phyloP scores from a whole-genome alignment of 1,140 invertebrate species.

The Adelges cooleyi region DNA sequence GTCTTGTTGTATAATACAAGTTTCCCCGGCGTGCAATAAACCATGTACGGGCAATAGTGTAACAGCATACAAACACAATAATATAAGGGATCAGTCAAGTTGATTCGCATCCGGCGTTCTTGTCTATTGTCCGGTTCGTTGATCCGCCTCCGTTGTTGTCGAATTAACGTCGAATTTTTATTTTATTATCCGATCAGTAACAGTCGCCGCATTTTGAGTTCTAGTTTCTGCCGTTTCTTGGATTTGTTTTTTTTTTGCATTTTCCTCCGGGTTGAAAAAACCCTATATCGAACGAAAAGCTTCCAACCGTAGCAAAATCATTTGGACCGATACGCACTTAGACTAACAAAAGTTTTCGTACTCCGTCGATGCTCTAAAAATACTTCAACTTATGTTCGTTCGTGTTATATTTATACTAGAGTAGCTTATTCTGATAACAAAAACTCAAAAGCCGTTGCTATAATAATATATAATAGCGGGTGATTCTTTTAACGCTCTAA shows the following conservation, averaged over 20 bases:
- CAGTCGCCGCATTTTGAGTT: neutral
- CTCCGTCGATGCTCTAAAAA: too few species aligned
- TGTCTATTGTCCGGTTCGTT: neutral
- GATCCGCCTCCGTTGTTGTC: neutral
- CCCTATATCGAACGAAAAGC: slow-evolving; percentile 5
- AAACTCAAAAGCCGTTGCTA: too few species aligned
- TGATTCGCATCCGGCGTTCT: slow-evolving; percentile 19
- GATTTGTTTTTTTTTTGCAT: neutral
- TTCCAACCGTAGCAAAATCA: neutral
- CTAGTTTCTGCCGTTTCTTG: neutral
- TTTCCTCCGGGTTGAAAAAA: neutral
- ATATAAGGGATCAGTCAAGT: neutral
- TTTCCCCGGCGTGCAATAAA: neutral
- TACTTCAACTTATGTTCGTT: too few species aligned
- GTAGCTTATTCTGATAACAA: too few species aligned
- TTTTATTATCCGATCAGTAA: too few species aligned
- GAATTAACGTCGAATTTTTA: slow-evolving; percentile 6
- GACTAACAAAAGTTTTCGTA: too few species aligned
- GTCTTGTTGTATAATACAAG: neutral
- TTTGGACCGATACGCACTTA: too few species aligned
- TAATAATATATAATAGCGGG: too few species aligned
- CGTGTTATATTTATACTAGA: too few species aligned
- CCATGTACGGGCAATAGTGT: neutral
- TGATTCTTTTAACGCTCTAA: too few species aligned
- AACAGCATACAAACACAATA: neutral